These are phyloP conservation scores for Xylocopa sonorina DNA, from an alignment of 1,140 invertebrate genomes.

Conservation along the genomic window DNA sequence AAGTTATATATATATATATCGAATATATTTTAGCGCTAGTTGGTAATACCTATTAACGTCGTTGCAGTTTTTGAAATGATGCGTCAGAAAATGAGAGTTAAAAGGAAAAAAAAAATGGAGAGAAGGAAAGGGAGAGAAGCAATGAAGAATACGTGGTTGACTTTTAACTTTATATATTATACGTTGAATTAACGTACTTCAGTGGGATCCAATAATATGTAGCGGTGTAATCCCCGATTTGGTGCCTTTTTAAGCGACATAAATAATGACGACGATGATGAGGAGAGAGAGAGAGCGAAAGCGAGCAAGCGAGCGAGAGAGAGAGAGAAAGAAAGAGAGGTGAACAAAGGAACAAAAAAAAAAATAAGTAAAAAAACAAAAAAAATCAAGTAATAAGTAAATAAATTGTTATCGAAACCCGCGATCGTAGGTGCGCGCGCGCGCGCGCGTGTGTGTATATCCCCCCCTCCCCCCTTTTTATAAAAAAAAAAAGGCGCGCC, in stretches of 20 bases:
- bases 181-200: conserved; percentile 74
- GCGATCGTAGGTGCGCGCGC: conserved; percentile 64
- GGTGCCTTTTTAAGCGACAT: conserved; percentile 81
- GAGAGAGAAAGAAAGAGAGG: conserved; percentile 33
- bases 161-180: conserved; percentile 76
- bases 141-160: conserved; percentile 54
- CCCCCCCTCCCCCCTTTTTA: conserved; percentile 50
- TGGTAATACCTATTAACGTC: conserved; percentile 80
- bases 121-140: conserved; percentile 22
- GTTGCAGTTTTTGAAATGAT: conserved; percentile 78
- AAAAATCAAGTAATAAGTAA: conserved; percentile 36
- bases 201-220: conserved; percentile 73
- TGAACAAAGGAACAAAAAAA: conserved; percentile 43
- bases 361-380: conserved; percentile 33
- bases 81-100: conserved; percentile 73
- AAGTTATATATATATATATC: conserved; percentile 81
- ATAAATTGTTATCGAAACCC: conserved; percentile 73
- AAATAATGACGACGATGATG: conserved; percentile 66
- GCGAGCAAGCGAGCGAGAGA: conserved; percentile 30
- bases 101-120: conserved; percentile 29
- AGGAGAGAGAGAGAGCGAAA: conserved; percentile 43
- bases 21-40: conserved; percentile 82
- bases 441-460: conserved; percentile 46
- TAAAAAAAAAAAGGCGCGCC: conserved; percentile 49
- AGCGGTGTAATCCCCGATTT: conserved; percentile 78